A percentile compares a stretch with the other conserved stretches of the same genome.
phyloP scores from a whole-genome alignment of 1,140 invertebrate genomes.

The Drosophila prosaltans region DNA sequence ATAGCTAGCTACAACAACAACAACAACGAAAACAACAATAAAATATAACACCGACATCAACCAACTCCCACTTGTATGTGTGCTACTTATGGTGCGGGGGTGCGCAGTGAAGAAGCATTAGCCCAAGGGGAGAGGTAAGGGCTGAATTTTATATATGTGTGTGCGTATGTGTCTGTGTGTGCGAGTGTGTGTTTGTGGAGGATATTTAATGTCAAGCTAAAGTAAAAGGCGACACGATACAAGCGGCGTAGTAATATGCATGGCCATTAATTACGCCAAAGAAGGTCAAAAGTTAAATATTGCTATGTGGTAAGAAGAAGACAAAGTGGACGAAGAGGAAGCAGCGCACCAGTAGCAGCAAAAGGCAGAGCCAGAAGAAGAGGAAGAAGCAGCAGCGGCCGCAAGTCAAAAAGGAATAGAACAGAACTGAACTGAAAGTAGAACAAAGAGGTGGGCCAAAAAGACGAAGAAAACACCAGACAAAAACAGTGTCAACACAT shows the following conservation, averaged over 20 bases:
- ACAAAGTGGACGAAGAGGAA: neutral
- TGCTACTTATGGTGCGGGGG: slow-evolving; percentile 57
- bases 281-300: slow-evolving; percentile 74
- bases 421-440: slow-evolving; percentile 32
- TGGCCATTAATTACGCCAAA: slow-evolving; percentile 72
- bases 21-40: neutral
- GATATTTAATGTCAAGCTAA: slow-evolving; percentile 63
- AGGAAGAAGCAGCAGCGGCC: neutral
- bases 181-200: slow-evolving; percentile 29
- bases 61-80: slow-evolving; percentile 74
- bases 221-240: slow-evolving; percentile 31
- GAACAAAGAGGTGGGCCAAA: slow-evolving; percentile 39
- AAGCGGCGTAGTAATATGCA: slow-evolving; percentile 65
- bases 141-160: slow-evolving; percentile 9
- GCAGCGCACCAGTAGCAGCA: neutral
- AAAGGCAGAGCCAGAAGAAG: slow-evolving; percentile 15
- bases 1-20: too few relatives aligned
- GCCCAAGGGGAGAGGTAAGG: slow-evolving; percentile 22
- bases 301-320: slow-evolving; percentile 53
- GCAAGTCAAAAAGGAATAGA: neutral
- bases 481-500: neutral
- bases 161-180: too few relatives aligned
- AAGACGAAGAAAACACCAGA: slow-evolving; percentile 18
- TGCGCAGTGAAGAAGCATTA: slow-evolving; percentile 54
- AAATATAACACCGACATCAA: slow-evolving; percentile 12